Evolutionary conservation across 2,888 invertebrate species (phyloP).

Genomic region (Nymphalis polychloros): DNA sequence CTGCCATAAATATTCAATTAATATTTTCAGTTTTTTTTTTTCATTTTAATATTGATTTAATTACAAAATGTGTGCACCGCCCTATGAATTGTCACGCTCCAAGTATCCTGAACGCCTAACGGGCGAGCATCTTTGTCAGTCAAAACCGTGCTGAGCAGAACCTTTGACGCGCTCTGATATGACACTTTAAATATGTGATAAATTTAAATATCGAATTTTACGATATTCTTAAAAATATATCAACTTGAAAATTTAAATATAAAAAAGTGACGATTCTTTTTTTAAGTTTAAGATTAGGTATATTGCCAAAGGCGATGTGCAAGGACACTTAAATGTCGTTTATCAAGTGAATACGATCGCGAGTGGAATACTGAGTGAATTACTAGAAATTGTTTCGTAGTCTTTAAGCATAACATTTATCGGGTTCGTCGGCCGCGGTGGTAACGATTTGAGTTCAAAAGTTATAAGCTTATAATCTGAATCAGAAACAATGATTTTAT

Average conservation of each 20-base stretch:
- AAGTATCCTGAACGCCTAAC: constrained; percentile 44
- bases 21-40: no score
- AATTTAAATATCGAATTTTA: neutral
- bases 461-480: constrained; percentile 23
- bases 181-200: constrained; percentile 18
- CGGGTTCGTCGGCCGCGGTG: constrained; percentile 74
- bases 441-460: constrained; percentile 34
- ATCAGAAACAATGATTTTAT: constrained; percentile 24
- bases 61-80: constrained; percentile 52
- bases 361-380: constrained; percentile 66
- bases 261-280: constrained; percentile 2
- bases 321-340: constrained; percentile 51
- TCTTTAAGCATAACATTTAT: constrained; percentile 76
- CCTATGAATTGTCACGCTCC: constrained; percentile 75
- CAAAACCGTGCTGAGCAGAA: constrained; percentile 37
- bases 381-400: constrained; percentile 61
- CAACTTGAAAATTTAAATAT: neutral
- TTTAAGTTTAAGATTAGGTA: constrained; percentile 30
- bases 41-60: no score
- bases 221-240: neutral
- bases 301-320: constrained; percentile 30
- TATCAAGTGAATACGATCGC: constrained; percentile 60
- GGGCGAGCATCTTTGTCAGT: constrained; percentile 40
- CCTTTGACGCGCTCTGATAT: constrained; percentile 37
- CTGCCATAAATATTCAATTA: constrained; percentile 1